Base-by-base conservation (phyloP, 2,113 vertebrate genomes). In the Charadrius vociferus region DNA sequence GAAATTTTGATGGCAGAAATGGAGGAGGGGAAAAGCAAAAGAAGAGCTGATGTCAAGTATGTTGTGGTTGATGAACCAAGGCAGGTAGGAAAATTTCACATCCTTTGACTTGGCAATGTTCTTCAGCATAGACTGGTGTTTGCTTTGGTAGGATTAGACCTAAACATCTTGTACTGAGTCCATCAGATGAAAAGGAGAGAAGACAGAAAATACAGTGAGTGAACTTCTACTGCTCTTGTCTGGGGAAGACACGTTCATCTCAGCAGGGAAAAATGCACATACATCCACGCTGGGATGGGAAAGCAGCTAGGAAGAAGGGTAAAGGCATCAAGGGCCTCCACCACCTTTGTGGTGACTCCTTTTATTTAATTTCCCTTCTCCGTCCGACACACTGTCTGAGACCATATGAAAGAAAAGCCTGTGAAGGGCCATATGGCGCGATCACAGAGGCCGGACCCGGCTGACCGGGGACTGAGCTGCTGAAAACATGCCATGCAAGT, bases 381-480 rank as follows among this genome's bases (percentile, higher is more conserved):
- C 52, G 16, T 20, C 7, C 6, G 2, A 26, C 22, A 6, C 2
- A 1, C 7, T 6, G 1, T 16, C 62, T 34, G 14, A 77, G 55
- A 72, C 6, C n/a, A 78, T 39, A 55, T 34, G 23, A 20, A 43
- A 50, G 29, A n/a, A 27, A 37, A 63, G 17, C 39, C 47, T 30
- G 39, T 19, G 41, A 39, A 74, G 41, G 30, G 70, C 55, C 50
- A 39, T 30, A 37, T 7, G 16, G 27, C 24, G 20, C 0, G 0
- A 30, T 30, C 0, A 0, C 8, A 4, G 50, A 12, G 36, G 23
- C 27, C 0, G 0, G 22, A 15, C n/a, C 6, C 30, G 1, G 11
- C 3, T 10, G 6, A 37, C 5, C 1, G 39, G 39, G 16, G 16
- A 7, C 55, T 83, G 77, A 68, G 68, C n/a, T 29, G 17, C 22